A percentile compares a stretch with the other conserved stretches of the same genome.
Evolutionary conservation across 2,888 invertebrate genomes (phyloP).

Genomic region (Megamerina dolium): DNA sequence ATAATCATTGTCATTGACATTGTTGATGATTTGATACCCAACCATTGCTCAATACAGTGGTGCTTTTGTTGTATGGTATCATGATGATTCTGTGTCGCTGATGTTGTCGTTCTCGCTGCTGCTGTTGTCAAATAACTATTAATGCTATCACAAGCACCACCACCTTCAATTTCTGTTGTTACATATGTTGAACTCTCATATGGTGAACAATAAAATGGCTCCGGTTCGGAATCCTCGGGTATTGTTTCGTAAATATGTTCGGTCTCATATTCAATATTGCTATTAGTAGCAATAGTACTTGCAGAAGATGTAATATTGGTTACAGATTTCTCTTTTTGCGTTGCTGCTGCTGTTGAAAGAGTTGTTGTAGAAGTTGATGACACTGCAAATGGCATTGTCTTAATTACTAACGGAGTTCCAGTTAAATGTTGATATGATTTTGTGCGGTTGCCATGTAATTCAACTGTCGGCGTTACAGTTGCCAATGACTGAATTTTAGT

Average conservation of each 20-base stretch:
- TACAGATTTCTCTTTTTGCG: neutral
- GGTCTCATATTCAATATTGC: constrained; percentile 50
- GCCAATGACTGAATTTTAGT: too few species aligned
- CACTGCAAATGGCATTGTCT: too few species aligned
- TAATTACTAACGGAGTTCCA: too few species aligned
- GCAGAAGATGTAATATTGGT: too few species aligned
- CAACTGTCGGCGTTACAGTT: too few species aligned
- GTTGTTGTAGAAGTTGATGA: too few species aligned
- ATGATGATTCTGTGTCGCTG: constrained; percentile 27
- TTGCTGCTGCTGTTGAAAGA: neutral
- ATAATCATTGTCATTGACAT: constrained; percentile 29
- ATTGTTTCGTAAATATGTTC: constrained; percentile 65
- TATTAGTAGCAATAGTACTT: neutral
- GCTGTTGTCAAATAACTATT: neutral
- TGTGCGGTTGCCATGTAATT: too few species aligned
- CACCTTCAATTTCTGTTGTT: constrained; percentile 26
- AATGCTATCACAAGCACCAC: constrained; percentile 28
- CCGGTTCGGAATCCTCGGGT: constrained; percentile 56
- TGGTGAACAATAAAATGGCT: constrained; percentile 60
- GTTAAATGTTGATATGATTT: too few species aligned
- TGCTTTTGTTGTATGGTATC: constrained; percentile 33
- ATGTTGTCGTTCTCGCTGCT: constrained; percentile 15
- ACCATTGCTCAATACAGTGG: constrained; percentile 41
- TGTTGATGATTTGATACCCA: constrained; percentile 24
- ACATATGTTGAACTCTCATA: constrained; percentile 51